phyloP scores from a whole-genome alignment of 2,888 invertebrate genomes.

The Rotaria magnacalcarata region DNA sequence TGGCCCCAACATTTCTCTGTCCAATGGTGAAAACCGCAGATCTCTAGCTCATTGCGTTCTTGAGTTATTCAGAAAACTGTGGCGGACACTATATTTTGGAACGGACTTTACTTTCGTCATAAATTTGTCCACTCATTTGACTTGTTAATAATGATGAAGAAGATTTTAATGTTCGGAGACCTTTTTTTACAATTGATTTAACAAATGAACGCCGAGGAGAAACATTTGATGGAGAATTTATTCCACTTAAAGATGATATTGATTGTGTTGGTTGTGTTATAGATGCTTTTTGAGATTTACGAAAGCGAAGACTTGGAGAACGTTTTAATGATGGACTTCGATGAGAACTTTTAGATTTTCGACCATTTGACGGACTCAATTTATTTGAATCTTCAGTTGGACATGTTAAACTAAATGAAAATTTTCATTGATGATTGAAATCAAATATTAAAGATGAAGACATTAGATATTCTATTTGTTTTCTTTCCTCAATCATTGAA shows the following conservation, averaged over 20 bases:
- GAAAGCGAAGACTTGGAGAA: slow-evolving; percentile 25
- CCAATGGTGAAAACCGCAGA: no score
- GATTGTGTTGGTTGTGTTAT: neutral
- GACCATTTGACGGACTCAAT: neutral
- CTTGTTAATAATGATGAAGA: slow-evolving; percentile 20
- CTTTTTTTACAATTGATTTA: slow-evolving; percentile 24
- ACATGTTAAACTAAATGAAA: neutral
- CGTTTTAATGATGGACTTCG: slow-evolving; percentile 34
- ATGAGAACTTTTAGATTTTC: neutral
- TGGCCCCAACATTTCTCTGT: no score
- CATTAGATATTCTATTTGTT: no score
- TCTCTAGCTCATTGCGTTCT: no score
- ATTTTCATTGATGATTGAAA: no score
- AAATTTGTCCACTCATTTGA: slow-evolving; percentile 39
- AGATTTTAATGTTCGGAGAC: slow-evolving; percentile 11
- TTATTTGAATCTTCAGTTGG: neutral
- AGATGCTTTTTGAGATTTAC: slow-evolving; percentile 9
- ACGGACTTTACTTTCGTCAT: slow-evolving; percentile 10
- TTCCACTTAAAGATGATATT: neutral
- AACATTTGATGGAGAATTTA: neutral
- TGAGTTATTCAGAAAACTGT: no score
- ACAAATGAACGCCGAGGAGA: slow-evolving; percentile 8
- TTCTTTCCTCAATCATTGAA: no score
- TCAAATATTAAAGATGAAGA: no score
- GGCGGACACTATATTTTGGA: no score